Evolutionary conservation across 2,888 invertebrate genomes (phyloP), one percentile per base, ranked within the genome.

Genomic region (Eilema depressum): DNA sequence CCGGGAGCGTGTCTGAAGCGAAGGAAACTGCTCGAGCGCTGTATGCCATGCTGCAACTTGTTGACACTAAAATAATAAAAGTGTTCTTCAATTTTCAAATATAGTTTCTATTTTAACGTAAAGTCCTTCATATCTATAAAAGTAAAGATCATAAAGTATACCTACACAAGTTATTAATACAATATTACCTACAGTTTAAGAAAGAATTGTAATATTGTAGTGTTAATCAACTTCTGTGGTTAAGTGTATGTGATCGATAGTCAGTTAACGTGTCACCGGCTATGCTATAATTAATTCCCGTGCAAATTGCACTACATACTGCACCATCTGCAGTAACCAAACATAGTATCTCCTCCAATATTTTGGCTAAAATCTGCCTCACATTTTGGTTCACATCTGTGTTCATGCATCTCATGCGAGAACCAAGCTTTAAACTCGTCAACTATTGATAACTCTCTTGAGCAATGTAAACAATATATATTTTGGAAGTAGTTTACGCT

Each of bases 1-100:
- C 81, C 75, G 81, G n/a, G 66, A 62, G 25, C 67, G 67, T 71
- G 76, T 76, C 75, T 70, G 64, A 65, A 68, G 73, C 70, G 70
- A 30, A 67, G 70, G 66, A 63, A 75, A 67, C 76, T 69, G 70
- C 69, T 30, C n/a, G 70, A 69, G 74, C 62, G 70, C 68, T 57
- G 23, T 57, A 20, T 25, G 33, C 67, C 47, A n/a, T 28, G 8
- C 23, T 69, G 57, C 65, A 63, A 61, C 66, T 26, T 63, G 60
- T 71, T 63, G 62, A 20, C 63, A 33, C 61, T 63, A 25, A 53
- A n/a, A n/a, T n/a, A 53, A 47, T 28, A 28, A 53, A 64, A 47
- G n/a, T 30, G 17, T 14, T 25, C 17, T 53, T 26, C 8, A 37
- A 64, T 17, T 33, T 59, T 28, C 8, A 28, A 20, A 8, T 59